Base-by-base conservation (phyloP, 2,797 vertebrate species). In the Sebastes taczanowskii region DNA sequence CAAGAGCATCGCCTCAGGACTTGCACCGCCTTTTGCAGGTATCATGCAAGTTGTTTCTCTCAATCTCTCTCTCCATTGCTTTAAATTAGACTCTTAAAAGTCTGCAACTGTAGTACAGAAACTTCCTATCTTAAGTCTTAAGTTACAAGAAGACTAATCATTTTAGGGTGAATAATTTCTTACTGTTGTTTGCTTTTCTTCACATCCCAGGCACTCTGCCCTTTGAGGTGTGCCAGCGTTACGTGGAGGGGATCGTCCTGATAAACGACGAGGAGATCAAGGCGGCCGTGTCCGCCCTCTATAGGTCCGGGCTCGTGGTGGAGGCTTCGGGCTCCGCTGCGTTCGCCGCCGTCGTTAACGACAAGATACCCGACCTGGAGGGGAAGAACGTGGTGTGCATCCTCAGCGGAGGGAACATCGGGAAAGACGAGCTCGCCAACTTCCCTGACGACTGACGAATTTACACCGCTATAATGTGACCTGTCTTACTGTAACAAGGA, bases 11-110 rank as follows among this genome's bases (percentile, higher is more conserved):
- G 95, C 95, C 29, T 93, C 94, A 34, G 96, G 95, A 64, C 93
- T 96, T 0, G 96, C 95, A 2, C 96, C 96, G 63, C 96, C 96
- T 18, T 95, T 75, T 78, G 95, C 95, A 93, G 95, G 96, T 96
- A 79, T 8, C 9, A 13, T 11, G n/a, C 3, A 42, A 18, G 11
- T 35, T 3, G 3, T 71, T 65, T 29, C 23, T 25, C 10, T 59
- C 46, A 6, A 5, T 32, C 13, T 20, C 6, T 68, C n/a, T 30
- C 46, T 68, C 5, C 1, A 11, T 30, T 29, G 2, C n/a, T 75
- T 38, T 22, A 42, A 58, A 0, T 49, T 20, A 49, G 46, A 49
- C 18, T 18, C 46, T 49, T 20, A 1, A 0, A 20, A 49, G 18
- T 49, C 46, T 49, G 0, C 6, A 16, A 7, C 14, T 46, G 14